A percentile compares a stretch with the other conserved stretches of the same genome.
These are phyloP conservation scores for Lemur catta DNA, from an alignment of 2,797 vertebrate species.

Conservation along the genomic window DNA sequence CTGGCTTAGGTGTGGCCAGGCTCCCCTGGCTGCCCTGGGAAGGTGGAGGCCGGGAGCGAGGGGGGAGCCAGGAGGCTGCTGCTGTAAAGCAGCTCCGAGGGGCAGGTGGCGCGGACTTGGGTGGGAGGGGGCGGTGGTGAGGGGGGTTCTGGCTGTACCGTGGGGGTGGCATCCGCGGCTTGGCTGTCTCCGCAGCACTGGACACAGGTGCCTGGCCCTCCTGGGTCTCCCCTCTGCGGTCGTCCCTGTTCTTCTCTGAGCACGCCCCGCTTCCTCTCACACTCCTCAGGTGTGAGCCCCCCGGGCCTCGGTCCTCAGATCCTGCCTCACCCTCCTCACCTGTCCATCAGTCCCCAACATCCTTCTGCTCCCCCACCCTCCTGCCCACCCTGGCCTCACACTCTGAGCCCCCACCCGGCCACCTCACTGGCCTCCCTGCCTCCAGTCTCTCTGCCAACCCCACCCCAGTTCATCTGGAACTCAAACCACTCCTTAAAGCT, in stretches of 20 bases:
- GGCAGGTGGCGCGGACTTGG: not conserved
- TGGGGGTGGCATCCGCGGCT: rapidly evolving
- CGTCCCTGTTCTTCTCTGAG: not conserved
- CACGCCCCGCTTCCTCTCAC: not conserved
- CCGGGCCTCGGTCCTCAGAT: not conserved
- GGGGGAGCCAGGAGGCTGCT: not conserved
- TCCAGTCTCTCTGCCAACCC: no score
- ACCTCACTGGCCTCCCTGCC: not conserved
- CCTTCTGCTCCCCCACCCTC: no score
- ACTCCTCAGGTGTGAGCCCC: rapidly evolving
- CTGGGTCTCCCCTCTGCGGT: not conserved
- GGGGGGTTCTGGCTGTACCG: not conserved
- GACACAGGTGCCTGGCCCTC: not conserved
- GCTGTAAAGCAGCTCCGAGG: no score
- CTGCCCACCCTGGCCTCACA: no score
- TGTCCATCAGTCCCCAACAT: not conserved
- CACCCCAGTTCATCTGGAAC: not conserved
- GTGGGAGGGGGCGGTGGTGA: not conserved
- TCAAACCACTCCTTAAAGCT: no score
- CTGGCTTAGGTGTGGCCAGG: not conserved
- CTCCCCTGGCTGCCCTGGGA: not conserved
- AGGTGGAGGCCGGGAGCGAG: not conserved
- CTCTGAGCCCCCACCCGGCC: rapidly evolving
- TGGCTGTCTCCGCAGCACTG: no score
- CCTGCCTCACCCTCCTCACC: not conserved